Evolutionary conservation across 1,140 invertebrate species (phyloP).

Genomic region (Drosophila chauvacae): DNA sequence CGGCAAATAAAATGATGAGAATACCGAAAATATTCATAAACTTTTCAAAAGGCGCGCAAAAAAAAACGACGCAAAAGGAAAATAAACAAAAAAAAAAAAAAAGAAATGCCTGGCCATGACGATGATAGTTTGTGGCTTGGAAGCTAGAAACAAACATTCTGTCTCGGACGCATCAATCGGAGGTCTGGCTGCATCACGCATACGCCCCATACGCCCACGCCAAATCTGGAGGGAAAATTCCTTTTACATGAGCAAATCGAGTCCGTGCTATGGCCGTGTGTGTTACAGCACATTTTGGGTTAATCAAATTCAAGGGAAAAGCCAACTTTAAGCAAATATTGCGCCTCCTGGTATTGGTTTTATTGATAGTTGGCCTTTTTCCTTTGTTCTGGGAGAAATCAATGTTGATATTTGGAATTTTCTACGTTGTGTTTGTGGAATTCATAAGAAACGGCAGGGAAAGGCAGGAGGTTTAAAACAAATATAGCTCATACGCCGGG

Average conservation of each 20-base stretch:
- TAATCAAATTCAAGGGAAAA: slow-evolving; percentile 9
- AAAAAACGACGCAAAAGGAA: slow-evolving; percentile 31
- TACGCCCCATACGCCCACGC: slow-evolving; percentile 15
- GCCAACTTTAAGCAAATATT: not conserved
- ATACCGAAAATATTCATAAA: slow-evolving; percentile 70
- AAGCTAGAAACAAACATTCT: slow-evolving; percentile 3
- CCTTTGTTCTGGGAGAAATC: not conserved
- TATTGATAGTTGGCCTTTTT: slow-evolving; percentile 8
- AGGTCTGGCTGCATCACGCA: slow-evolving; percentile 30
- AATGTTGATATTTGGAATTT: slow-evolving; percentile 10
- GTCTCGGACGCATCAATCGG: slow-evolving; percentile 15
- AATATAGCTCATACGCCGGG: slow-evolving; percentile 9
- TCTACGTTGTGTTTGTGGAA: not conserved
- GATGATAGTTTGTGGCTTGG: slow-evolving; percentile 36
- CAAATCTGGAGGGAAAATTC: slow-evolving; percentile 1
- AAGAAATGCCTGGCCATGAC: slow-evolving; percentile 6
- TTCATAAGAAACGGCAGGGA: not conserved
- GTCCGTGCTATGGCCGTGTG: not conserved
- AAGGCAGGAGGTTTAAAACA: not conserved
- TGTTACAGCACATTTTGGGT: slow-evolving; percentile 7
- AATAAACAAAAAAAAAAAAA: slow-evolving; percentile 62
- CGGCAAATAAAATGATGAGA: slow-evolving; percentile 24
- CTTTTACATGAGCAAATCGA: slow-evolving; percentile 16
- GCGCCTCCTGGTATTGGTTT: not conserved
- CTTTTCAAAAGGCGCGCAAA: slow-evolving; percentile 55